Percentiles rank a stretch among this genome's conserved stretches.
Conservation (phyloP, 2,113 vertebrate species). For the Cariama cristata region DNA sequence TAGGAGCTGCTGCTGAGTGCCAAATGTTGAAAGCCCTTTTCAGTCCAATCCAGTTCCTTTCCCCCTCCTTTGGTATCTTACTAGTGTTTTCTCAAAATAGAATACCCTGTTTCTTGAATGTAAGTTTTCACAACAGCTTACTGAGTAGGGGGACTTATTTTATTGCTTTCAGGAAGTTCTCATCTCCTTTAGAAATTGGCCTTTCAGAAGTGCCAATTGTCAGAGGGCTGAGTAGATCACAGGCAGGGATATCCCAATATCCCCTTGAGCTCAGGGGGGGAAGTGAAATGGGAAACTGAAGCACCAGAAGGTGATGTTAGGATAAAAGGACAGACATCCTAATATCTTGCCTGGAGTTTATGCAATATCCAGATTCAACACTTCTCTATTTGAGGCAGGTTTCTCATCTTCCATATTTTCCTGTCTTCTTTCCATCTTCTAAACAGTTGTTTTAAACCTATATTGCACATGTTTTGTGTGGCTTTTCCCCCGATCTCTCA, state of each 20-base stretch:
- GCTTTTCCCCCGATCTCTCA: neutral
- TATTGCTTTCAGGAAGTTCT: neutral
- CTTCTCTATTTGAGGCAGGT: neutral
- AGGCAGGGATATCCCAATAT: neutral
- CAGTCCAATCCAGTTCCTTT: neutral
- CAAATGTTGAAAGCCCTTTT: neutral
- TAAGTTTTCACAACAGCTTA: neutral
- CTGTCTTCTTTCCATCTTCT: neutral
- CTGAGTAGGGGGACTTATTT: neutral
- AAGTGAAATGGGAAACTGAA: neutral
- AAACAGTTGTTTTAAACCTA: neutral
- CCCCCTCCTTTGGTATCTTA: neutral
- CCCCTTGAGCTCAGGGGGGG: neutral
- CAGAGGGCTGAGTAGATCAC: neutral
- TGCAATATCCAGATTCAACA: neutral
- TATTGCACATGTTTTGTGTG: neutral
- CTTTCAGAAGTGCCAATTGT: neutral
- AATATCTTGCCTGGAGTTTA: neutral
- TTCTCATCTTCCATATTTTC: neutral
- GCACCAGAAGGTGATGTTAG: neutral
- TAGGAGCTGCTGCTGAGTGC: neutral
- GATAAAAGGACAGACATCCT: too few species aligned
- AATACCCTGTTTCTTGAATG: neutral
- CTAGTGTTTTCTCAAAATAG: neutral
- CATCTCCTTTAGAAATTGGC: neutral